Base-by-base conservation (phyloP, 2,888 invertebrate species). In the Melieria omissa region DNA sequence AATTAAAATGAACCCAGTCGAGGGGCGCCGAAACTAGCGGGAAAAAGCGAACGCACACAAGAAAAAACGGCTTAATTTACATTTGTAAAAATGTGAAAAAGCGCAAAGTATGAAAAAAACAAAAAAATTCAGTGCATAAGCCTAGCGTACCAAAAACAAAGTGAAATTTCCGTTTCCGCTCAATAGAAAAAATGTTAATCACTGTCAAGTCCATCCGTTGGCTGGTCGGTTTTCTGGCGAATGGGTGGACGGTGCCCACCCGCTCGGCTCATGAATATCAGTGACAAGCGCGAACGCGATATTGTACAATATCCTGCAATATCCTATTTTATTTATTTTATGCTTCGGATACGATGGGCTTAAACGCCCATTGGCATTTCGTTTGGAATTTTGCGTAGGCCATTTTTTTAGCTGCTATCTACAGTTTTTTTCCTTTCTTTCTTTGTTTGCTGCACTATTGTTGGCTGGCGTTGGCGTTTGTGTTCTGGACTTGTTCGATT, bases 1-100 rank as follows among this genome's bases (percentile, higher is more conserved):
- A 83, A 81, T 83, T 83, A 81, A 81, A 81, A 83, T 81, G 72
- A 80, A 80, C 77, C 81, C 70, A 78, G 77, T 79, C 78, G 77
- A 65, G 47, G 16, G 44, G 49, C 29, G 29, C 29, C 3, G 29
- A 29, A 29, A 29, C 3, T 29, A 29, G 29, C 29, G 29, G 29
- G 29, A 29, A 29, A 29, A 3, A 29, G 29, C 29, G 29, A 29
- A 29, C 29, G 49, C 12, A 65, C 10, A 57, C n/a, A 57, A 47
- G 46, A 44, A 49, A 46, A 47, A 42, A 78, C 76, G 78, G 80
- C 81, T 82, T 83, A 81, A 82, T 83, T 83, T 83, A 82, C 81
- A 83, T 83, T 82, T 80, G 80, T 79, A 78, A 78, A 79, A 81
- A 78, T 54, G 7, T 60, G 16, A 29, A 57, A 9, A 42, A 57